Evolutionary conservation across 2,113 vertebrate species (phyloP), one percentile per base, ranked within the genome.

Genomic region (Pao palembangensis): DNA sequence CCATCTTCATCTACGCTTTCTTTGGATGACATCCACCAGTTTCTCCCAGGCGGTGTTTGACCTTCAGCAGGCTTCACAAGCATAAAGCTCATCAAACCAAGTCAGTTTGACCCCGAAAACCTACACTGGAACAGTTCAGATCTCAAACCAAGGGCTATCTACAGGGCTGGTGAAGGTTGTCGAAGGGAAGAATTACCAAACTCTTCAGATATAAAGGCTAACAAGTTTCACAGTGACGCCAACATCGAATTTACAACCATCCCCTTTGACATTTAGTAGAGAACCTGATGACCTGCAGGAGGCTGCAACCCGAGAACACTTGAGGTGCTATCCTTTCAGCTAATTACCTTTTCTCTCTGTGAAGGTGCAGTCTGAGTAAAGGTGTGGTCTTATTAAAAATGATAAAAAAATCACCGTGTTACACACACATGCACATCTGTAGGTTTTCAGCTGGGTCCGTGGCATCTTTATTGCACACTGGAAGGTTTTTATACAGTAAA

Each of bases 81-180:
- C 56, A 70, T 67, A 68, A 17, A 51, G 59, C 70, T 63, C 52
- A 47, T 38, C 64, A 67, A 58, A 71, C 15, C 6, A 23, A 65
- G 65, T 66, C 2, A 10, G 34, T 41, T 56, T 16, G 51, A 34
- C 66, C 63, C 59, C 65, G 57, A 51, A 67, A 76, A 64, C 23
- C 17, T 17, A 59, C 78, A 78, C 14, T 66, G 19, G 64, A 70
- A 61, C 70, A 73, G 66, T 51, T 69, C 72, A 74, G 75, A 73
- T 60, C 69, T 76, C 46, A 76, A 68, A 64, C 44, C 38, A 71
- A 25, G 51, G 55, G 62, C n/a, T 17, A 55, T 43, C n/a, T 18
- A 55, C 48, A 47, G 16, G 49, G 43, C 58, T 64, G 18, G 49
- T 55, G 19, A 23, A 63, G 28, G 55, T 64, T 14, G 34, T 28